phyloP scores from a whole-genome alignment of 2,797 vertebrate genomes.

The Hipposideros larvatus region DNA sequence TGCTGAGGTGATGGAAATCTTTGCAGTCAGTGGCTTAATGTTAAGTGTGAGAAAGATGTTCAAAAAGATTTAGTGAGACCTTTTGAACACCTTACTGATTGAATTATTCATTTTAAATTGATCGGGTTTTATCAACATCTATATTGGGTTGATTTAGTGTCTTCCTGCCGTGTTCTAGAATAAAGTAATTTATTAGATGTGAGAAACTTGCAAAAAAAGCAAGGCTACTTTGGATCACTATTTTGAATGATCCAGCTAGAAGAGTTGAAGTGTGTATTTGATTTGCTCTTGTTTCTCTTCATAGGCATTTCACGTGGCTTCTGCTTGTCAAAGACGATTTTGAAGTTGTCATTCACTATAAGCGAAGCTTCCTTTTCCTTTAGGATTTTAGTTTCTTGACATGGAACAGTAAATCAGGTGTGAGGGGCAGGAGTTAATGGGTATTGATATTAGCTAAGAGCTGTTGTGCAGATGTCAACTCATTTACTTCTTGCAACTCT shows the following conservation, averaged over 20 bases:
- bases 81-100: conserved; percentile 52
- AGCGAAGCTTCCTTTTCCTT: not conserved
- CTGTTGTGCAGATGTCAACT: not conserved
- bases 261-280: not conserved
- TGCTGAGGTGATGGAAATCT: not conserved
- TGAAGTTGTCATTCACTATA: not conserved
- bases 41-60: conserved; percentile 1
- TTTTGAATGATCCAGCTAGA: not conserved
- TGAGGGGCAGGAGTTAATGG: not conserved
- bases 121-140: conserved; percentile 62
- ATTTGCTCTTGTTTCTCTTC: not conserved
- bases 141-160: conserved; percentile 41
- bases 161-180: conserved; percentile 24
- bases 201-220: not conserved
- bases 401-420: not conserved
- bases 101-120: conserved; percentile 71
- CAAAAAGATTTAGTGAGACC: conserved; percentile 29
- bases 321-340: not conserved
- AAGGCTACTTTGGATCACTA: not conserved
- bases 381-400: not conserved
- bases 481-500: not conserved
- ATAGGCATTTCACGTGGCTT: not conserved
- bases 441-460: not conserved
- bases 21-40: not conserved
- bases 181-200: conserved; percentile 20